phyloP scores from a whole-genome alignment of 2,888 invertebrate species.

The Zaprionus obscuricornis region DNA sequence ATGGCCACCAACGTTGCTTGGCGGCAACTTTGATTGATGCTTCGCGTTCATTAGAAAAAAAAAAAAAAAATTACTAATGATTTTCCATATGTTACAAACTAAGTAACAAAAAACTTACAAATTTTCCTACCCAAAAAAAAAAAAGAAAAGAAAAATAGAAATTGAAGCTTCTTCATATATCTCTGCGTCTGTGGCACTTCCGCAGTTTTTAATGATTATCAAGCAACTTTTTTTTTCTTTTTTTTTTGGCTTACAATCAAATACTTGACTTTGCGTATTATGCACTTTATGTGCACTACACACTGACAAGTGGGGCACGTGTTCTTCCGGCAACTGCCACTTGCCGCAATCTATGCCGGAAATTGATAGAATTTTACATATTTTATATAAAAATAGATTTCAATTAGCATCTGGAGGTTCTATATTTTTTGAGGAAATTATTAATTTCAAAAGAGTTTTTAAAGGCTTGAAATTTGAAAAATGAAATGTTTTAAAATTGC shows the following conservation, averaged over 20 bases:
- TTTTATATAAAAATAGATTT: no score
- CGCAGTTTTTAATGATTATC: constrained; percentile 52
- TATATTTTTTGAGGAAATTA: neutral
- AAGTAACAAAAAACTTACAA: no score
- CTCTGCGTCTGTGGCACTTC: constrained; percentile 44
- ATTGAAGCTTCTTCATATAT: constrained; percentile 17
- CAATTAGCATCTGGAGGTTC: constrained; percentile 1
- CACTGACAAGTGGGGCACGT: constrained; percentile 37
- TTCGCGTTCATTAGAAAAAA: no score
- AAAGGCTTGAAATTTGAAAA: no score
- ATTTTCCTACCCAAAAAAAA: no score
- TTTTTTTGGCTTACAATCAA: constrained; percentile 2
- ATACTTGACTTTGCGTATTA: constrained; percentile 51
- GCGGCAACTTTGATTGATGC: constrained; percentile 53
- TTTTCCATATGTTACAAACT: no score
- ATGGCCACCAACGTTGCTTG: constrained; percentile 47
- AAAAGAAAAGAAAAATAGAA: no score
- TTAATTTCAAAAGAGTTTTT: no score
- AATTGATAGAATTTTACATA: constrained; percentile 9
- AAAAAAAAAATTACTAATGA: constrained; percentile 27
- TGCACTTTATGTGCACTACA: constrained; percentile 9
- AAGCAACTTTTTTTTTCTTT: constrained; percentile 9
- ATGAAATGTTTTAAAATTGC: neutral
- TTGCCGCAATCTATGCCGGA: constrained; percentile 46
- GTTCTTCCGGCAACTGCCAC: constrained; percentile 51